Evolutionary conservation across 2,888 invertebrate genomes (phyloP).

Genomic region (Papilio gigon): DNA sequence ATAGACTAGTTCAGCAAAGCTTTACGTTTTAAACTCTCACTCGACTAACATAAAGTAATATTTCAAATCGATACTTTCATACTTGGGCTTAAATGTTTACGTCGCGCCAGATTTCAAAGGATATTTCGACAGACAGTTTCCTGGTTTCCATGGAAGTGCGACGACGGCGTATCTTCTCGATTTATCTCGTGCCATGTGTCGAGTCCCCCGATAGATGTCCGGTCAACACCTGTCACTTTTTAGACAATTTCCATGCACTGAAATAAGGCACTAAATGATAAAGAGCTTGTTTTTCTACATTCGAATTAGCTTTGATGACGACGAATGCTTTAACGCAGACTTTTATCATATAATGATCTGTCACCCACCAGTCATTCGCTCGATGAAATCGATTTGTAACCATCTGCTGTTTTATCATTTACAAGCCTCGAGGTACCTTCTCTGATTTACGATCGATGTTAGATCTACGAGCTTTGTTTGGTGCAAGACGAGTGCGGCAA

Average conservation of each 20-base stretch:
- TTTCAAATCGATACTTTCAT: slow-evolving; percentile 23
- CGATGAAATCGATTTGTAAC: slow-evolving; percentile 55
- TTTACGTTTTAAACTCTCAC: slow-evolving; percentile 37
- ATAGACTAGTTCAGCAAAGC: slow-evolving; percentile 40
- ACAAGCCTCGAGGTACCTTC: slow-evolving; percentile 72
- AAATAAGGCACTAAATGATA: slow-evolving; percentile 80
- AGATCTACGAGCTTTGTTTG: slow-evolving; percentile 61
- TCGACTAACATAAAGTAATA: slow-evolving; percentile 27
- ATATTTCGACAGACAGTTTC: slow-evolving; percentile 31
- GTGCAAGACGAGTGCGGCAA: slow-evolving; percentile 55
- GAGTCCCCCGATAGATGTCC: slow-evolving; percentile 52
- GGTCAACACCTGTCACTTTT: slow-evolving; percentile 63
- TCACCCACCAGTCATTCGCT: slow-evolving; percentile 60
- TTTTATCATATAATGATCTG: slow-evolving; percentile 30
- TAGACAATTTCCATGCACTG: slow-evolving; percentile 71
- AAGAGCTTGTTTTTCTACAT: slow-evolving; percentile 69
- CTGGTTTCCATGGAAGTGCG: slow-evolving; percentile 39
- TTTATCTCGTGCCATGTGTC: slow-evolving; percentile 41
- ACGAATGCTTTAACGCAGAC: slow-evolving; percentile 62
- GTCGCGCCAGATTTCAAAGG: slow-evolving; percentile 32
- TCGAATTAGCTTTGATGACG: slow-evolving; percentile 68
- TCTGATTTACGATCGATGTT: slow-evolving; percentile 69
- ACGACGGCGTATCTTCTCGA: slow-evolving; percentile 3
- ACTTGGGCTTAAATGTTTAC: slow-evolving; percentile 35
- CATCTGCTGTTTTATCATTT: slow-evolving; percentile 80